Conservation (phyloP, 2,113 vertebrate species). For the Erythrocercus mccallii region DNA sequence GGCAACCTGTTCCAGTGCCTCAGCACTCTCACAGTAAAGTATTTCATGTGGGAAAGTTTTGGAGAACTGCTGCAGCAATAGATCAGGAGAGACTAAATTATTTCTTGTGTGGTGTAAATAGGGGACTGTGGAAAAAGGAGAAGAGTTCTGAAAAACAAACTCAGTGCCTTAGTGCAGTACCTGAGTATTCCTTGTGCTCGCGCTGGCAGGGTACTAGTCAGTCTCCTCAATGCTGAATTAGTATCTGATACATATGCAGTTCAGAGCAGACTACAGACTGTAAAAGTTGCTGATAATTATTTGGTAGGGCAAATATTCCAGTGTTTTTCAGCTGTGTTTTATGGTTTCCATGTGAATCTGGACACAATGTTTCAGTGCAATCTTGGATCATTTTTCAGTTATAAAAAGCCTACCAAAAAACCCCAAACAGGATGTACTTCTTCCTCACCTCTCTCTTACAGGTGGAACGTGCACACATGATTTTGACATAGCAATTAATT, state of each 20-base stretch:
- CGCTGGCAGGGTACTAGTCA: background rate
- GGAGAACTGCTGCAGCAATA: background rate
- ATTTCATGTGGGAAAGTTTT: background rate
- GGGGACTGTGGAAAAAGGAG: background rate
- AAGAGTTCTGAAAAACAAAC: background rate
- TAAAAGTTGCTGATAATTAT: constrained; percentile 1
- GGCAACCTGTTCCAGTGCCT: background rate
- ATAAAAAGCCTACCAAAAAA: background rate
- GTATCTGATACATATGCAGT: background rate
- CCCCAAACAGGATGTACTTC: background rate
- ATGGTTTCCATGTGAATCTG: constrained; percentile 9
- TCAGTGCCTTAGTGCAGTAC: background rate
- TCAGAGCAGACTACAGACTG: background rate
- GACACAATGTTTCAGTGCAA: background rate
- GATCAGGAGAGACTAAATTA: background rate
- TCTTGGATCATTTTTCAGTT: background rate
- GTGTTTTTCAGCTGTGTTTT: background rate
- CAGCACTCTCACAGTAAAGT: background rate
- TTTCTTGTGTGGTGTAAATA: background rate
- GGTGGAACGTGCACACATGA: background rate
- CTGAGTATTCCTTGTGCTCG: rapidly evolving
- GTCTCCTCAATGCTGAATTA: background rate
- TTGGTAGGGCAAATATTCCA: background rate
- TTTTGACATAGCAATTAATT: background rate
- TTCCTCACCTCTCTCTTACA: background rate